Conservation (phyloP, 2,113 vertebrate species). For the Pelobates fuscus region DNA sequence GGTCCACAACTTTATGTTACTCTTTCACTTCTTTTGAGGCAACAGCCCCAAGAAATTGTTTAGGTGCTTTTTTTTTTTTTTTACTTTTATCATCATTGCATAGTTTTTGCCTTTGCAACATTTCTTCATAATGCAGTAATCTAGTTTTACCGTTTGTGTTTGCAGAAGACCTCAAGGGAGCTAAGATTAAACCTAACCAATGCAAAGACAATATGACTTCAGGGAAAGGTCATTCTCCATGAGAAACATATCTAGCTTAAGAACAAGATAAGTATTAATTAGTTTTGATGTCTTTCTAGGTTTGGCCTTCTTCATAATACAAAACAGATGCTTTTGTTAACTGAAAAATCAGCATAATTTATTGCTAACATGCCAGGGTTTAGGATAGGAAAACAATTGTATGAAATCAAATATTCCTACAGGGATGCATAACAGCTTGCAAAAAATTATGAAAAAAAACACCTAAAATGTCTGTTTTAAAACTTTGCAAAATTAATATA, state of each 20-base stretch:
- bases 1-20: no score
- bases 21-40: neutral
- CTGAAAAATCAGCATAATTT: neutral
- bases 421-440: neutral
- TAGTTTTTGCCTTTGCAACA: constrained; percentile 19
- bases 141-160: constrained; percentile 20
- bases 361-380: neutral
- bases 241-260: neutral
- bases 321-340: constrained; percentile 11
- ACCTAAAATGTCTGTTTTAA: no score
- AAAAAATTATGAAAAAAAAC: neutral
- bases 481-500: no score
- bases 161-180: constrained; percentile 11
- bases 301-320: neutral
- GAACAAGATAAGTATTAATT: constrained; percentile 15
- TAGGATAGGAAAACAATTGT: no score
- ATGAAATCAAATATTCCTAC: neutral
- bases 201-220: neutral
- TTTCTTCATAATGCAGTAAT: constrained; percentile 31
- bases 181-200: neutral
- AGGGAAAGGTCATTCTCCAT: constrained; percentile 23
- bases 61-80: neutral
- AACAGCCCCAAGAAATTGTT: constrained; percentile 1
- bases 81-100: neutral
- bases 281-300: constrained; percentile 7